phyloP scores from a whole-genome alignment of 2,113 vertebrate species.

The Anoura caudifer region DNA sequence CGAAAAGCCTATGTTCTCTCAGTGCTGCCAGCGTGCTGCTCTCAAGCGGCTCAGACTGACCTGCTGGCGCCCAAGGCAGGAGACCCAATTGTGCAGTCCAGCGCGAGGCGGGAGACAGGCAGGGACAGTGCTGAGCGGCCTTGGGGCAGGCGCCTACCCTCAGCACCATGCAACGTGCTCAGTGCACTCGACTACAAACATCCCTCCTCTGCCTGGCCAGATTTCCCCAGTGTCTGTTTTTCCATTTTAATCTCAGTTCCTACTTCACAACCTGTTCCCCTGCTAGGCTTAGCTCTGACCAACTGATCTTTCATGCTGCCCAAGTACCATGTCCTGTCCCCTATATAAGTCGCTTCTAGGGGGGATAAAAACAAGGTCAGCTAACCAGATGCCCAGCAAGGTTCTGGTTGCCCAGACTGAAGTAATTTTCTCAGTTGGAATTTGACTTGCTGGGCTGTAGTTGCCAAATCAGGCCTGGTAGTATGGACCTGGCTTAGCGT shows the following conservation, averaged over 20 bases:
- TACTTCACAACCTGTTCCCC: not conserved
- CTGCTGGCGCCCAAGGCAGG: not conserved
- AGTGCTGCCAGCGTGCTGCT: not conserved
- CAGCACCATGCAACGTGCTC: not conserved
- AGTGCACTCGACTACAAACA: not conserved
- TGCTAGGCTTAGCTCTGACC: not conserved
- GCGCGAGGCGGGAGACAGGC: not conserved
- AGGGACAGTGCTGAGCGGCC: not conserved
- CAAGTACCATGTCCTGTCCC: accelerated
- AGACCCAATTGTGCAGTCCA: not conserved
- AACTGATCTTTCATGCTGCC: not conserved
- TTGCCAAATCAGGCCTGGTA: not conserved
- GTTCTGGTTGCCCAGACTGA: not conserved
- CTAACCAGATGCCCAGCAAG: not conserved
- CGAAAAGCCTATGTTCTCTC: not conserved
- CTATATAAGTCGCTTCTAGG: not conserved
- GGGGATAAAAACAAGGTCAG: not conserved
- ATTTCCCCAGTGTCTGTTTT: not conserved
- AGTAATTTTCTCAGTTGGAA: not conserved
- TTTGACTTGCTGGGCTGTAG: not conserved
- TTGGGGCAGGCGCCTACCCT: accelerated
- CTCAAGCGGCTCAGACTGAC: not conserved
- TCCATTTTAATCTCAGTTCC: not conserved
- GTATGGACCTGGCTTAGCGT: not conserved
- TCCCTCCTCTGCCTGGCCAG: not conserved